These are phyloP conservation scores for Campoletis sonorensis DNA, from an alignment of 1,140 invertebrate species.

Conservation along the genomic window DNA sequence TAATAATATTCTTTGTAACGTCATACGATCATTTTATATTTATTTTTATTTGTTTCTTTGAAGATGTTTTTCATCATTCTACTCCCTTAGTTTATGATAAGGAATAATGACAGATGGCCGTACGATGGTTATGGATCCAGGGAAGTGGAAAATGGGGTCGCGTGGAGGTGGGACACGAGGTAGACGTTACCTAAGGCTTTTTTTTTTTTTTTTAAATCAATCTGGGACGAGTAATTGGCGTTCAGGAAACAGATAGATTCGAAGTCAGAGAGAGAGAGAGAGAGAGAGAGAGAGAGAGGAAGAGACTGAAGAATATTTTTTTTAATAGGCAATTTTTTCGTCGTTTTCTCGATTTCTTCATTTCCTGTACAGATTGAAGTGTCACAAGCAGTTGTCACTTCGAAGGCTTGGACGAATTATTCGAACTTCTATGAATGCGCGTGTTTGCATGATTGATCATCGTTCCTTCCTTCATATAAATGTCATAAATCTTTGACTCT, in stretches of 20 bases:
- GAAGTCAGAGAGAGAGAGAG: conserved; percentile 9
- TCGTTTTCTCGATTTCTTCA: not conserved
- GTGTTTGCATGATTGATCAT: no score
- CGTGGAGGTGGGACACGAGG: not conserved
- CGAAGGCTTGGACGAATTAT: no score
- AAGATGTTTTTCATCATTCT: not conserved
- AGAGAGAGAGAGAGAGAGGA: not conserved
- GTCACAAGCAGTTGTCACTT: no score
- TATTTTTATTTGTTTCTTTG: not conserved
- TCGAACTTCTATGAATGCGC: no score
- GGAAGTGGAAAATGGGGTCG: conserved; percentile 19
- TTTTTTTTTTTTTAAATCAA: conserved; percentile 38
- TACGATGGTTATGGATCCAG: not conserved
- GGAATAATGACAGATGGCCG: not conserved
- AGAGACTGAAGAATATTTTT: not conserved
- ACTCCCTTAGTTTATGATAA: not conserved
- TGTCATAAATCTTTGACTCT: no score
- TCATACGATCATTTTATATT: not conserved
- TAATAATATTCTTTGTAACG: not conserved
- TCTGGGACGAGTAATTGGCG: conserved; percentile 33
- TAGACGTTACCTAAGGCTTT: conserved; percentile 12
- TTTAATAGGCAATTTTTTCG: not conserved
- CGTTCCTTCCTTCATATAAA: no score
- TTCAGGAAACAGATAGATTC: conserved; percentile 25
- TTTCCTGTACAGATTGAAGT: not conserved